Base-by-base conservation (phyloP, 2,797 vertebrate genomes). In the Buphagus erythrorhynchus region DNA sequence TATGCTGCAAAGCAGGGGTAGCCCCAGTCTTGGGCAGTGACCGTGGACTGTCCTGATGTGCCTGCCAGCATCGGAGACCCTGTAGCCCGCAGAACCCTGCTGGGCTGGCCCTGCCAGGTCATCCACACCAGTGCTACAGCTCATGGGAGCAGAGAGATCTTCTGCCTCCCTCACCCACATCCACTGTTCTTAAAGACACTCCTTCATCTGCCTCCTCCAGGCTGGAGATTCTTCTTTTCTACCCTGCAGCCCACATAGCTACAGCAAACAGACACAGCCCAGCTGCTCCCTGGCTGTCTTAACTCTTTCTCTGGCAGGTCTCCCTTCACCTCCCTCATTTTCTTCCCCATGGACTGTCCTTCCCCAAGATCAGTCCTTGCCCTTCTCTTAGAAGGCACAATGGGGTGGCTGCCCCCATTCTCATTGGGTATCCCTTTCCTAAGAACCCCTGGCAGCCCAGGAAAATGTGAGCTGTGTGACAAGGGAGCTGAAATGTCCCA, bases 211-310 rank as follows among this genome's bases (percentile, higher is more conserved):
- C 52, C 73, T 81, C 54, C 82, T 95, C 54, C 68, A 59, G 48
- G 24, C 35, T 73, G 73, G 63, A 94, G 49, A 82, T 86, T 89
- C 62, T 75, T 94, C 73, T 74, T 63, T 74, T 72, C 78, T 67
- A 48, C 48, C 48, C 67, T n/a, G 67, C 76, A 87, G 58, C 74
- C 74, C 63, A 48, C 76, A 28, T 55, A 90, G 88, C 65, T 96
- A 91, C 48, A 3, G 88, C 75, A 96, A 96, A 94, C 73, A 94
- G 72, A 66, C 29, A 16, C 40, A 90, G 51, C 45, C 63, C 16
- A 5, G 36, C 54, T 82, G 54, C 69, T 86, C 42, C 51, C 36
- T 43, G 42, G 13, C 22, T 66, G 61, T 77, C 68, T 93, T 89
- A 86, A 81, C 83, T 83, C 82, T 91, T 97, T 81, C 75, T 48